Percentiles rank a stretch among this genome's conserved stretches.
Conservation (phyloP, 2,888 invertebrate genomes). For the Saturnia pavonia region DNA sequence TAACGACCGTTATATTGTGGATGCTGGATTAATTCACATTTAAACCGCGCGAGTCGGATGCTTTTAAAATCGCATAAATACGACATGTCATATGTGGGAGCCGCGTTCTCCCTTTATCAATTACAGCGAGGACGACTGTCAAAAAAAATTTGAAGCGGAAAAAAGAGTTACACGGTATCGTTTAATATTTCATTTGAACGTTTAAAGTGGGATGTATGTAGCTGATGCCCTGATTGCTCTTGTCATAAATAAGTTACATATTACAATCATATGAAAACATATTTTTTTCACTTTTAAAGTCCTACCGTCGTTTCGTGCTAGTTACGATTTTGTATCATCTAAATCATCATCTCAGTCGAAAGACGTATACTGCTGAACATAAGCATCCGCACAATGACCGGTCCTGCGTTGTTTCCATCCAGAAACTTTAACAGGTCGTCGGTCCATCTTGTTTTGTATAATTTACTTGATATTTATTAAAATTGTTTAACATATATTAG, state of each 20-base stretch:
- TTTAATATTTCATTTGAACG: conserved; percentile 59
- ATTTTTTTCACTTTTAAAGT: not conserved
- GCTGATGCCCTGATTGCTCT: conserved; percentile 5
- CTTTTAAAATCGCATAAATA: conserved; percentile 79
- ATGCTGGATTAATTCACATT: conserved; percentile 70
- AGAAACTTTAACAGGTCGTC: conserved; percentile 2
- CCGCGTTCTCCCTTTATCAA: conserved; percentile 72
- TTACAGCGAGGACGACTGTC: conserved; percentile 63
- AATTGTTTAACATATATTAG: conserved; percentile 33
- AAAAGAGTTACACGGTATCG: conserved; percentile 50
- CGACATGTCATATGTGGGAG: conserved; percentile 68
- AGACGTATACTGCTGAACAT: too few relatives aligned
- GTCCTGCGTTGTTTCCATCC: too few relatives aligned
- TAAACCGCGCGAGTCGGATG: conserved; percentile 66
- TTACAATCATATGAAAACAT: not conserved
- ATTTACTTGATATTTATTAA: conserved; percentile 55
- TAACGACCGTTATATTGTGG: conserved; percentile 58
- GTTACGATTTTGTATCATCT: too few relatives aligned
- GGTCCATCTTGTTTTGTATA: too few relatives aligned
- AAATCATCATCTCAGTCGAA: too few relatives aligned
- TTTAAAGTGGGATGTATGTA: conserved; percentile 33
- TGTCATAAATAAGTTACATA: conserved; percentile 1
- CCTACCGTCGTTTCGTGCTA: conserved; percentile 4
- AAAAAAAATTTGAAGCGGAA: conserved; percentile 55
- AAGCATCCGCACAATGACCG: too few relatives aligned